phyloP scores from a whole-genome alignment of 2,113 vertebrate genomes.

The Psammodynastes pulverulentus region DNA sequence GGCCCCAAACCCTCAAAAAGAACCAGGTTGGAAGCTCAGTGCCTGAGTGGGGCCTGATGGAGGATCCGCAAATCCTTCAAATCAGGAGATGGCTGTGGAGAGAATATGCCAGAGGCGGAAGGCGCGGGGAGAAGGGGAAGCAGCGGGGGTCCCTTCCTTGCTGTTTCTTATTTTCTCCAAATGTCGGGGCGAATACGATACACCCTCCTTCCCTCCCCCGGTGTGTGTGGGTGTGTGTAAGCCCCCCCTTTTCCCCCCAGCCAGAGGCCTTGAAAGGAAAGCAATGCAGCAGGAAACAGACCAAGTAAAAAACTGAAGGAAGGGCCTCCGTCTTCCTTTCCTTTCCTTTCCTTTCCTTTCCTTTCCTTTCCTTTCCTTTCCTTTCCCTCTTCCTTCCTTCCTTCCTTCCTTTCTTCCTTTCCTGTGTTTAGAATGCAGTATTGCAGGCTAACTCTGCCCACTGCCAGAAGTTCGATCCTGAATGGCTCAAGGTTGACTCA shows the following conservation, averaged over 20 bases:
- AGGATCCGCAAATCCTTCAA: not conserved
- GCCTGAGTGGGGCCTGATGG: not conserved
- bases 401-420: too few species aligned
- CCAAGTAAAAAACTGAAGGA: not conserved
- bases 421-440: too few species aligned
- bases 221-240: too few species aligned
- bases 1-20: not conserved
- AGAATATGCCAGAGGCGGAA: not conserved
- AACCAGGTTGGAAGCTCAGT: not conserved
- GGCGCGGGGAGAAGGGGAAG: not conserved
- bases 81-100: not conserved
- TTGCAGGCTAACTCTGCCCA: too few species aligned
- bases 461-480: too few species aligned
- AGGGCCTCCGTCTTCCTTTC: not conserved
- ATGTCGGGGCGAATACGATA: not conserved
- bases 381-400: too few species aligned
- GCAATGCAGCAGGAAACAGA: not conserved
- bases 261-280: not conserved
- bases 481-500: too few species aligned
- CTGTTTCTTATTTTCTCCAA: not conserved
- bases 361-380: too few species aligned
- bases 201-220: not conserved
- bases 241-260: not conserved
- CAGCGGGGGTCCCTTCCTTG: not conserved
- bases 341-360: too few species aligned